Base-by-base conservation (phyloP, 2,888 invertebrate genomes). In the Chloroclystis v-ata region DNA sequence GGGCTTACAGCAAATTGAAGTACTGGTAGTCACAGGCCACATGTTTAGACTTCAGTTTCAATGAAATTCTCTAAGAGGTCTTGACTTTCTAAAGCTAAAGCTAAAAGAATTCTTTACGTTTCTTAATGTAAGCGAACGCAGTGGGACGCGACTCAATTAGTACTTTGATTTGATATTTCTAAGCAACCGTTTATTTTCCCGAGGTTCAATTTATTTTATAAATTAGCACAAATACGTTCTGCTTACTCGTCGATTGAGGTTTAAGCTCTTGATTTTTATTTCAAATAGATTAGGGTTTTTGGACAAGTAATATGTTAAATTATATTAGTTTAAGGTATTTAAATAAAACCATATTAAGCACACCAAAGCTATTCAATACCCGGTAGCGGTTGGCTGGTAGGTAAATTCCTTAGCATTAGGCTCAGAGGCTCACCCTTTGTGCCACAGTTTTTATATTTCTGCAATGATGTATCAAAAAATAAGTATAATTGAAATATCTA, bases 111-210 rank as follows among this genome's bases (percentile, higher is more conserved):
- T 76, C 69, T 68, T 63, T 71, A 65, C 70, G 60, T 72, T 77
- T 65, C 65, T 72, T 71, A 76, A 78, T 79, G 78, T 79, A 81
- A 81, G 70, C 65, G 60, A 62, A 72, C 69, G 67, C 65, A 67
- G 59, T 60, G 63, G 69, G 66, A 65, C 65, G 72, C 76, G 76
- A 78, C 68, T 75, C 78, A 78, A 82, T 82, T 81, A 82, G 72
- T 71, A 71, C 67, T 74, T 75, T 69, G 72, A 78, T 80, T 78
- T 72, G 62, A 69, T 68, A 66, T 69, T 76, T 72, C 64, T 67
- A 62, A 61, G 66, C 65, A 61, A 54, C 37, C 45, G 56, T 52
- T 47, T 52, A 54, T 53, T 54, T 46, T 43, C 37, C 46, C 60
- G 43, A 50, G 56, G 38, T 43, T 55, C 42, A 48, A 49, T 47